These are phyloP conservation scores for Clunio marinus DNA, from an alignment of 2,888 invertebrate species.

Conservation along the genomic window DNA sequence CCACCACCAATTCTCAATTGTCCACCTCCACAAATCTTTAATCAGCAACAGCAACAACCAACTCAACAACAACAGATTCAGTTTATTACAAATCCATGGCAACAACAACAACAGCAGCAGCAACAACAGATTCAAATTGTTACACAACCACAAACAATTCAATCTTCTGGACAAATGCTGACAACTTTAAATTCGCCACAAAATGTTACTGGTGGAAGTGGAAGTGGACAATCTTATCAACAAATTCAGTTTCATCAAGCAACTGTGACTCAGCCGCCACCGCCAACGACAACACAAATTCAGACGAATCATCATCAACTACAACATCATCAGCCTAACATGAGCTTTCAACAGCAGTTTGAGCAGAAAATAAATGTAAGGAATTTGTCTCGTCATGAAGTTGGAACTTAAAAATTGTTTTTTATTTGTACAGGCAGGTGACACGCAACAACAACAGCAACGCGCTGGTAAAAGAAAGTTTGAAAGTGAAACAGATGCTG, in stretches of 20 bases:
- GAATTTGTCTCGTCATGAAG: neutral
- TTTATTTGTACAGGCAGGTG: neutral
- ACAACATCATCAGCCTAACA: slow-evolving; percentile 29
- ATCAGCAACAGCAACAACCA: neutral
- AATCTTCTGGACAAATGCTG: slow-evolving; percentile 3
- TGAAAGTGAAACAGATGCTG: neutral
- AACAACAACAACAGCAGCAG: slow-evolving; percentile 1
- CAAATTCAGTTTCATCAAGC: slow-evolving; percentile 29
- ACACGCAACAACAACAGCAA: neutral
- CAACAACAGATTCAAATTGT: slow-evolving; percentile 26
- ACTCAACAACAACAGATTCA: neutral
- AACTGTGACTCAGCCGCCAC: slow-evolving; percentile 39
- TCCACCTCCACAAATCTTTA: slow-evolving; percentile 9
- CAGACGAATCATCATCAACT: slow-evolving; percentile 41
- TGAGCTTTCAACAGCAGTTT: slow-evolving; percentile 29
- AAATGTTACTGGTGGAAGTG: too few species aligned
- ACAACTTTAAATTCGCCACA: neutral
- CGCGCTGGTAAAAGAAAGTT: slow-evolving; percentile 14
- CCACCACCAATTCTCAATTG: slow-evolving; percentile 17
- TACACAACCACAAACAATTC: slow-evolving; percentile 2
- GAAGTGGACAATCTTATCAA: neutral
- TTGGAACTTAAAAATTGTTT: neutral
- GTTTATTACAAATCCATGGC: slow-evolving; percentile 24
- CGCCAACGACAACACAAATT: neutral
- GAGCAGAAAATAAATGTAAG: slow-evolving; percentile 31